Evolutionary conservation across 2,797 vertebrate species (phyloP), one percentile per base, ranked within the genome.

Genomic region (Notolepis coatsorum): DNA sequence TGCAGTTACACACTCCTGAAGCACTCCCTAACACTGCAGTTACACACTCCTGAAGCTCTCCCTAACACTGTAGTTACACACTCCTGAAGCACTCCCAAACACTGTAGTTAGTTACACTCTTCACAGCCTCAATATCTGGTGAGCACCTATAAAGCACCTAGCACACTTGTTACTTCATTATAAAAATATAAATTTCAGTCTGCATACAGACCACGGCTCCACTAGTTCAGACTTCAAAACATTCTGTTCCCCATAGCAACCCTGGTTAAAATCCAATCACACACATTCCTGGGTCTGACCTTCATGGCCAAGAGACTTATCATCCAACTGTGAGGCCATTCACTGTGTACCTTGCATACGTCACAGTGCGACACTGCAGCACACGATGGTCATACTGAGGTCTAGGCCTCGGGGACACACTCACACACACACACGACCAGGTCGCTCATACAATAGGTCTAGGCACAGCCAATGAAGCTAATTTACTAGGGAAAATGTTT

Each of bases 191-290:
- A n/a, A n/a, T 52, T 50, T 23, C 46, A 66, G 23, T 51, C 45
- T 71, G 24, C 57, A 46, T 57, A 58, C 58, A 51, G 61, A 65
- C 60, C 58, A 28, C 49, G 55, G 28, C 49, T 48, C 15, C 18
- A n/a, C 51, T 28, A 47, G 47, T 31, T 78, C 69, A 65, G n/a
- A 55, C 67, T 45, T 69, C 25, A 60, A 78, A 78, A 80, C 77
- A 87, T 68, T 33, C 23, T 61, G 27, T 81, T 81, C 84, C 20
- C 77, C 81, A 85, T 81, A 63, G 82, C 72, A 87, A 89, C 84
- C 12, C 45, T 31, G 2, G 43, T 58, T 63, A 48, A 71, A 81
- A 79, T 85, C 59, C 68, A 84, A 56, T 58, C 55, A 59, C 53
- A 68, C 65, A 66, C 6, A 75, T 57, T 52, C 46, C 58, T 28